A percentile compares a stretch with the other conserved stretches of the same genome.
Evolutionary conservation across 2,113 vertebrate species (phyloP).

Genomic region (Syngnathus scovelli): DNA sequence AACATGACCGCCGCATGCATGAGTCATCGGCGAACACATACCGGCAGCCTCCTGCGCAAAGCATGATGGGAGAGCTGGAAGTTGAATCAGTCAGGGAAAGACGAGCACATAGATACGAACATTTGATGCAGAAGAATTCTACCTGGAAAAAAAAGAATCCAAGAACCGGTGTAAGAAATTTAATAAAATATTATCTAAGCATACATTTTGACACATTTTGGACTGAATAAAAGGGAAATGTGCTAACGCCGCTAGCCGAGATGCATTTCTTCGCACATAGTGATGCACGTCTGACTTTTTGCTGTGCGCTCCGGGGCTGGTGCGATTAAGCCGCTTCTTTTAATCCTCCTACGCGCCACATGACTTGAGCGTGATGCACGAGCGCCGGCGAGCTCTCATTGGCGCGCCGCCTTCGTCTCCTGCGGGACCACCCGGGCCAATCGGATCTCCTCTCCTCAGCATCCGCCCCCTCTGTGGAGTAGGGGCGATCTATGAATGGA

Average conservation of each 20-base stretch:
- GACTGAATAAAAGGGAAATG: neutral
- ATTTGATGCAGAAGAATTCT: neutral
- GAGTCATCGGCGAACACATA: conserved; percentile 59
- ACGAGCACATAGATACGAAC: neutral
- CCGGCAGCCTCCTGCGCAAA: conserved; percentile 13
- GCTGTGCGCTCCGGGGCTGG: conserved; percentile 38
- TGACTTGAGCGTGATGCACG: conserved; percentile 61
- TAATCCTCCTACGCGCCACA: conserved; percentile 64
- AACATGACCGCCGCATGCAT: conserved; percentile 43
- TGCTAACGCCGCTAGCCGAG: neutral
- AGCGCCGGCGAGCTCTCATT: conserved; percentile 43
- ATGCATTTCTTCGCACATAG: neutral
- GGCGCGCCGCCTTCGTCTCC: conserved; percentile 42
- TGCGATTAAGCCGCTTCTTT: conserved; percentile 46
- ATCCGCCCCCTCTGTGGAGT: conserved; percentile 41
- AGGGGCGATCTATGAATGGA: conserved; percentile 1
- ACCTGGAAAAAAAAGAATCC: neutral
- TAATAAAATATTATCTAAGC: neutral
- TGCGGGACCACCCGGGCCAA: conserved; percentile 53
- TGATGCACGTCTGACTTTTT: neutral
- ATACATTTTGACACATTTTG: neutral
- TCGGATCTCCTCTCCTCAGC: conserved; percentile 45
- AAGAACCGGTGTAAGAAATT: too few species aligned
- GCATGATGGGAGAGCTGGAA: neutral
- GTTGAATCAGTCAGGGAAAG: neutral